Evolutionary conservation across 2,113 vertebrate genomes (phyloP).

Genomic region (Sakesphorus luctuosus): DNA sequence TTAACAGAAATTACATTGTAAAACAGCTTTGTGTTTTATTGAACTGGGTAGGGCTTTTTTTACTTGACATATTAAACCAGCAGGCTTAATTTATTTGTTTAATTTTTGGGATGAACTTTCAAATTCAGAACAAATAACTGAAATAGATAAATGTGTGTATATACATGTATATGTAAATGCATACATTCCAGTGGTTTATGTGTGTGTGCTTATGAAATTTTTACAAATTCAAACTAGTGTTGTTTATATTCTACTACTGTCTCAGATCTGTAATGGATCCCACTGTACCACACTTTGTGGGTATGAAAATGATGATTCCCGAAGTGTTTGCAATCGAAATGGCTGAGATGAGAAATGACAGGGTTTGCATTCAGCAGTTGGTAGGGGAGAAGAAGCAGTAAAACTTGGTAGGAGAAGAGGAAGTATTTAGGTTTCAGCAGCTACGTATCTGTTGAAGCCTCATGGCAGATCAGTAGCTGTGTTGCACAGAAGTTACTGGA

Average conservation of each 20-base stretch:
- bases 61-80: not conserved
- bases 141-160: not conserved
- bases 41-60: not conserved
- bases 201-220: not conserved
- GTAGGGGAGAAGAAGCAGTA: not conserved
- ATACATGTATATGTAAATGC: not conserved
- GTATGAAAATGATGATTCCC: not conserved
- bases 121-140: not conserved
- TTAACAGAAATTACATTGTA: not conserved
- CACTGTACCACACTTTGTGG: not conserved
- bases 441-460: not conserved
- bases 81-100: slow-evolving; percentile 23
- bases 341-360: not conserved
- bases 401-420: not conserved
- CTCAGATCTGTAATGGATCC: not conserved
- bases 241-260: not conserved
- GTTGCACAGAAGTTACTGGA: not conserved
- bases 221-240: not conserved
- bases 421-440: not conserved
- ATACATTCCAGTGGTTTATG: fast-evolving
- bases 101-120: not conserved
- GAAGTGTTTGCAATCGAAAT: not conserved
- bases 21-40: not conserved
- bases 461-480: not conserved
- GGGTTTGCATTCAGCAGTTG: not conserved